Evolutionary conservation across 1,140 invertebrate genomes (phyloP), one percentile per base, ranked within the genome.

Genomic region (Temnothorax nylanderi): DNA sequence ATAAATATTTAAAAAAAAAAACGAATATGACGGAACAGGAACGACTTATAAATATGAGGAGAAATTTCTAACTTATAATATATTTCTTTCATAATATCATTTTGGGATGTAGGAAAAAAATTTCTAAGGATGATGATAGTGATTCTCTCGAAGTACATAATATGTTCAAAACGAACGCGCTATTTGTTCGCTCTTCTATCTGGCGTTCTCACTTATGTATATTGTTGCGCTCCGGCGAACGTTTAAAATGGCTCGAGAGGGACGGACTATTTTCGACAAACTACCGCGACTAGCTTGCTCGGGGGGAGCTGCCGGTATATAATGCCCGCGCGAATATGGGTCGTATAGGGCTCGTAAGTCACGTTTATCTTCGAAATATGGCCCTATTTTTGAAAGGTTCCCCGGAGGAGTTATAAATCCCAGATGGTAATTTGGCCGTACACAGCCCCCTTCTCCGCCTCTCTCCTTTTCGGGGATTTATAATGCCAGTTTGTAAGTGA

Each of bases 341-440:
- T 91, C 89, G 88, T 77, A 75, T 77, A 75, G 88, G 77, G 90
- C 78, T 87, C 91, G 87, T 93, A 92, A 91, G 88, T 93, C 91
- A 92, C 91, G 91, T 89, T 93, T 91, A 91, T 85, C 74, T 85
- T 92, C 89, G 88, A 90, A 93, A 93, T 93, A 93, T 92, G 91
- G 89, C 92, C 91, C 89, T 92, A 92, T 92, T 93, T 93, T 93
- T 87, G 88, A 92, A 87, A 74, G 87, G 89, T 92, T 90, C 86
- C 85, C 91, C 69, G 85, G 82, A 90, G 84, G 87, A 90, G 90
- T 89, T 89, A 92, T 93, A 93, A 93, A 92, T 93, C 86, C 67
- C 80, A 87, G 84, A 91, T 91, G 92, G 89, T 92, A 92, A 92
- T 92, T 88, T 90, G 88, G 85, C 88, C 69, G 54, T 84, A 89